Percentiles rank a stretch among this genome's conserved stretches.
These are phyloP conservation scores for Argentina silus DNA, from an alignment of 2,797 vertebrate genomes.

Conservation along the genomic window DNA sequence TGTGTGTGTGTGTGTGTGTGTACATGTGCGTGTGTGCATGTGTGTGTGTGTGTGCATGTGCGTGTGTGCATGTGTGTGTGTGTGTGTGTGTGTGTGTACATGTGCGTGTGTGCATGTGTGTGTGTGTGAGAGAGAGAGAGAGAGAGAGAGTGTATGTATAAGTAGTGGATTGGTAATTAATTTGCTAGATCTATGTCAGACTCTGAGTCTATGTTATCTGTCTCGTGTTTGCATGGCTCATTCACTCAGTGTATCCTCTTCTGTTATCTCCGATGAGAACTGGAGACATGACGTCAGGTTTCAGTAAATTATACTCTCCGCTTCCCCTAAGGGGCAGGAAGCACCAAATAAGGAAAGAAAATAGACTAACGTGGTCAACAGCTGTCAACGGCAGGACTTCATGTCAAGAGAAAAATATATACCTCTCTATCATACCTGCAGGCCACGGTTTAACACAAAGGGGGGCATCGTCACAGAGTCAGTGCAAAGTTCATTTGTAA, in stretches of 20 bases:
- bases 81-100: not conserved
- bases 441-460: constrained; percentile 28
- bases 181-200: constrained; percentile 9
- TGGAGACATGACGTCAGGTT: constrained; percentile 38
- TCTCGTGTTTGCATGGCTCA: constrained; percentile 32
- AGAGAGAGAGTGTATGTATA: too few relatives aligned
- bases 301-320: constrained; percentile 55
- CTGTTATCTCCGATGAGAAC: constrained; percentile 48
- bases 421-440: constrained; percentile 34
- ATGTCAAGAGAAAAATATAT: constrained; percentile 48
- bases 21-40: too few relatives aligned
- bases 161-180: not conserved
- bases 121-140: not conserved
- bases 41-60: too few relatives aligned
- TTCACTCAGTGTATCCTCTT: constrained; percentile 30
- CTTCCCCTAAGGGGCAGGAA: constrained; percentile 62
- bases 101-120: not conserved
- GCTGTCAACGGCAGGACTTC: constrained; percentile 52
- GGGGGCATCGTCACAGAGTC: not conserved
- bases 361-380: constrained; percentile 60
- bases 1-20: too few relatives aligned
- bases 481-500: not conserved
- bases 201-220: constrained; percentile 34
- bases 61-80: not conserved
- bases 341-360: constrained; percentile 66